Percentiles rank a stretch among this genome's conserved stretches.
Conservation (phyloP, 2,113 vertebrate species). For the Plecturocebus donacophilus region DNA sequence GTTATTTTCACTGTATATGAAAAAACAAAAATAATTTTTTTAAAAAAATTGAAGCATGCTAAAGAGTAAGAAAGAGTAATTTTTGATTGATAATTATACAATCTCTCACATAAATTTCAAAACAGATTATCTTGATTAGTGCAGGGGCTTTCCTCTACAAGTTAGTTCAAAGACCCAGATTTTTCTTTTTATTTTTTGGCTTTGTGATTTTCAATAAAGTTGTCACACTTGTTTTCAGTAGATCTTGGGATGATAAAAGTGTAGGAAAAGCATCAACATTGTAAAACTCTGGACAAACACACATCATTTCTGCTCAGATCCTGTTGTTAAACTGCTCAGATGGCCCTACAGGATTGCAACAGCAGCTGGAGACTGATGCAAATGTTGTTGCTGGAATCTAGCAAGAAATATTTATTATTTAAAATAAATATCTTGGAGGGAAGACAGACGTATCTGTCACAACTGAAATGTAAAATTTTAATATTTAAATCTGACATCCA, state of each 20-base stretch:
- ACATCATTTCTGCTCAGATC: not conserved
- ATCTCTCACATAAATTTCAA: not conserved
- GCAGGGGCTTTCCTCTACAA: not conserved
- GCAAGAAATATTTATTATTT: not conserved
- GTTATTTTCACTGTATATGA: not conserved
- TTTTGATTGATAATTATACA: not conserved
- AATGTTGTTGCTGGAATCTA: not conserved
- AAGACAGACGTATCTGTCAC: not conserved
- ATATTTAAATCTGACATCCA: not conserved
- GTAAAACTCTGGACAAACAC: fast-evolving
- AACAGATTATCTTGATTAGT: not conserved
- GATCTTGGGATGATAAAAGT: not conserved
- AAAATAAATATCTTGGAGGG: not conserved
- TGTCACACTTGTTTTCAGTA: not conserved
- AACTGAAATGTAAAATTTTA: not conserved
- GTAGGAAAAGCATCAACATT: fast-evolving
- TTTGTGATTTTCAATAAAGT: not conserved
- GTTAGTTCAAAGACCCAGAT: not conserved
- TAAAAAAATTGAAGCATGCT: not conserved
- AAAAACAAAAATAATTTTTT: not conserved
- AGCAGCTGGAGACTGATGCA: not conserved
- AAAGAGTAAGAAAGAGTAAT: not conserved
- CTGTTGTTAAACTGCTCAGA: not conserved
- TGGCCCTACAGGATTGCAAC: not conserved
- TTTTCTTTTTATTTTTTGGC: not conserved